These are phyloP conservation scores for Phocides pigmalion DNA, from an alignment of 1,140 invertebrate genomes.

Conservation along the genomic window DNA sequence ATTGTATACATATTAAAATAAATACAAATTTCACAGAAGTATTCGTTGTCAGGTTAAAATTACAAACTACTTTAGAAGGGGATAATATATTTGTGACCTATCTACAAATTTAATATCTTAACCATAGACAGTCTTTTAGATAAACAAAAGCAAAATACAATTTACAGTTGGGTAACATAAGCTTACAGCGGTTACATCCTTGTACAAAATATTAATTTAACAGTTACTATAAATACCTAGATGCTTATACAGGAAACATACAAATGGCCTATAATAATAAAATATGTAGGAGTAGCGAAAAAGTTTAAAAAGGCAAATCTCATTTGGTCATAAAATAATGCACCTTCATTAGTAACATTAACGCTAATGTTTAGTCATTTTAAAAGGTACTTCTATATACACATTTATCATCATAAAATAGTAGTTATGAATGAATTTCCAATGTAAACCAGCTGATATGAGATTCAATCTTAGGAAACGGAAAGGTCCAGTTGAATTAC, in stretches of 20 bases:
- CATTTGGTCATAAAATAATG: slow-evolving; percentile 25
- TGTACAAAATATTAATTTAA: slow-evolving; percentile 10
- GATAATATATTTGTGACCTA: slow-evolving; percentile 79
- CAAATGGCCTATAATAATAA: slow-evolving; percentile 20
- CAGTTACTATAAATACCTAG: slow-evolving; percentile 5
- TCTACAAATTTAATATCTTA: slow-evolving; percentile 78
- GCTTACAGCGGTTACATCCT: slow-evolving; percentile 36
- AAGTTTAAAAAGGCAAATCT: slow-evolving; percentile 28
- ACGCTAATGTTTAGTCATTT: slow-evolving; percentile 1
- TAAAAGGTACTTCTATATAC: not conserved
- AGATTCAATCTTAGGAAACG: not conserved
- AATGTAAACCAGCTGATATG: not conserved
- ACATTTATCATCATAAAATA: not conserved
- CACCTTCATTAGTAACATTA: slow-evolving; percentile 22
- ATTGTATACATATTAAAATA: slow-evolving; percentile 17
- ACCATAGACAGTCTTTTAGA: slow-evolving; percentile 81
- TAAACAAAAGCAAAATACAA: slow-evolving; percentile 67
- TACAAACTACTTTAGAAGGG: slow-evolving; percentile 66
- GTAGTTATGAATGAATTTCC: not conserved
- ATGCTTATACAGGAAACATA: slow-evolving; percentile 19
- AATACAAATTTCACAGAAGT: slow-evolving; percentile 62
- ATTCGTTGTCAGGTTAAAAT: slow-evolving; percentile 74
- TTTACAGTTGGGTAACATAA: slow-evolving; percentile 55
- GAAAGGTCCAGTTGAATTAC: not conserved
- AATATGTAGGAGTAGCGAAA: slow-evolving; percentile 21